Evolutionary conservation across 2,113 vertebrate genomes (phyloP).

Genomic region (Albula glossodonta): DNA sequence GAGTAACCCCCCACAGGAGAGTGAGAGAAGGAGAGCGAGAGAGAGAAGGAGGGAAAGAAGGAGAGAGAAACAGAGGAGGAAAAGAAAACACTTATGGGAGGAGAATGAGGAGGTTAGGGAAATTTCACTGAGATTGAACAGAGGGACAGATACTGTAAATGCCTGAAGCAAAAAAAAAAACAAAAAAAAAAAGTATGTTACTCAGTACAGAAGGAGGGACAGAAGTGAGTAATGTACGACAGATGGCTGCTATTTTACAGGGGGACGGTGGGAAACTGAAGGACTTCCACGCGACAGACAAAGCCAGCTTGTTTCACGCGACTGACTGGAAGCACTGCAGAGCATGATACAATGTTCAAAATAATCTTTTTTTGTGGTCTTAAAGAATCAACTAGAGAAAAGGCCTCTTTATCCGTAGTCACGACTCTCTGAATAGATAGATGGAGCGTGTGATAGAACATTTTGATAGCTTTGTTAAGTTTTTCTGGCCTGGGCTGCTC

Average conservation of each 20-base stretch:
- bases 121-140: slow-evolving; percentile 1
- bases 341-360: background rate
- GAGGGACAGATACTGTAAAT: slow-evolving; percentile 10
- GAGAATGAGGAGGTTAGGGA: background rate
- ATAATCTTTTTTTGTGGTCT: no score
- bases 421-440: no score
- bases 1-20: slow-evolving; percentile 24
- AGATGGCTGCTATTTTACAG: slow-evolving; percentile 31
- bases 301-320: background rate
- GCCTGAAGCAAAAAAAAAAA: slow-evolving; percentile 17
- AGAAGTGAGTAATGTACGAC: slow-evolving; percentile 25
- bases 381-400: no score
- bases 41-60: background rate
- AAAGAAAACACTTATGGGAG: background rate
- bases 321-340: slow-evolving; percentile 11
- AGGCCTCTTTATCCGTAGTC: no score
- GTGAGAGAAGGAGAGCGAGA: background rate
- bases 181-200: background rate
- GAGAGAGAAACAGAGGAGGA: background rate
- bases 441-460: no score
- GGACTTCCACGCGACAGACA: background rate
- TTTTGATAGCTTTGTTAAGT: no score
- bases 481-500: no score
- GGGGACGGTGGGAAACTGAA: background rate
- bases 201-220: slow-evolving; percentile 11